Conservation (phyloP, 1,140 invertebrate species). For the Amphibalanus amphitrite region DNA sequence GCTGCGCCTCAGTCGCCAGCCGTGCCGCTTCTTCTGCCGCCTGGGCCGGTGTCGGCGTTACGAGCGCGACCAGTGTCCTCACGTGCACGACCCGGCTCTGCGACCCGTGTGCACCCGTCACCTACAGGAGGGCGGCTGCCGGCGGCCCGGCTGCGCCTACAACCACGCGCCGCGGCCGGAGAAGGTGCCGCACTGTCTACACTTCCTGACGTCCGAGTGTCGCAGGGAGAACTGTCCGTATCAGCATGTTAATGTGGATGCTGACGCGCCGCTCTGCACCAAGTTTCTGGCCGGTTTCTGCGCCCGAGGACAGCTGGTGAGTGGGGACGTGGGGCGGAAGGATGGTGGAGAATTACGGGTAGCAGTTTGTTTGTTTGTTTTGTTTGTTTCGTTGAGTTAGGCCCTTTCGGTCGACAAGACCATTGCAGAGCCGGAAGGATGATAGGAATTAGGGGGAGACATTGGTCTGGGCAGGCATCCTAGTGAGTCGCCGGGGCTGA, state of each 20-base stretch:
- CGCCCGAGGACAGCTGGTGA: background rate
- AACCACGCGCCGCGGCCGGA: background rate
- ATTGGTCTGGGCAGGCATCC: too few species aligned
- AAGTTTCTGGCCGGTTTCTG: background rate
- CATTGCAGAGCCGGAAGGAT: too few species aligned
- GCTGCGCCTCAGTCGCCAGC: background rate
- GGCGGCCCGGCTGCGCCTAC: slow-evolving; percentile 11
- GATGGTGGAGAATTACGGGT: too few species aligned
- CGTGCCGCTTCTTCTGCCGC: background rate
- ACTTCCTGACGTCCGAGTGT: background rate
- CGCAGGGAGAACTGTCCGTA: background rate
- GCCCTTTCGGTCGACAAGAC: too few species aligned
- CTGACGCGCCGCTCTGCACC: background rate
- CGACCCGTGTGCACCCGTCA: slow-evolving; percentile 11
- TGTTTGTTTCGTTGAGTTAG: too few species aligned
- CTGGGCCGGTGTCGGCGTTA: slow-evolving; percentile 14
- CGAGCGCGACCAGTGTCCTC: slow-evolving; percentile 15
- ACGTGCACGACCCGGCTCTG: background rate
- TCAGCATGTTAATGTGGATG: background rate
- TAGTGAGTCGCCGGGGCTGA: too few species aligned
- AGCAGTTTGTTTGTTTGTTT: too few species aligned
- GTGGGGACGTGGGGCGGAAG: too few species aligned
- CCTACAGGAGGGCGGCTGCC: slow-evolving; percentile 9
- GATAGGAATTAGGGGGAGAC: too few species aligned
- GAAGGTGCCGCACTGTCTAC: background rate